Evolutionary conservation across 2,113 vertebrate species (phyloP).

Genomic region (Brachyistius frenatus): DNA sequence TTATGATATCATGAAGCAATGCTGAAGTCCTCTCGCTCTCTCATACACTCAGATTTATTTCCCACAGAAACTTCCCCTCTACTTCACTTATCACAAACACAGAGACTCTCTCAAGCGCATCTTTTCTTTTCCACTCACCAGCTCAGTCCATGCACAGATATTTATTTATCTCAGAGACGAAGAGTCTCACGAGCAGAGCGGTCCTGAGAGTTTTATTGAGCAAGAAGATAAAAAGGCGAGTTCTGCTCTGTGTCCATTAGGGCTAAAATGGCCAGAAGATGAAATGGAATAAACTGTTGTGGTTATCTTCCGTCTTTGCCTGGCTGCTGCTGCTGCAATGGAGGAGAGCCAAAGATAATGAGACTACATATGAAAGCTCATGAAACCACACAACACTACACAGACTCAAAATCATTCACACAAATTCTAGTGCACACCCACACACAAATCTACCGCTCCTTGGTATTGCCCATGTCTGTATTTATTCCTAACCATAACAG

Average conservation of each 20-base stretch:
- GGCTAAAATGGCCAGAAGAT: constrained; percentile 65
- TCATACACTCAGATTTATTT: constrained; percentile 44
- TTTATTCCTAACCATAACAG: constrained; percentile 83
- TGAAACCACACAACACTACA: constrained; percentile 21
- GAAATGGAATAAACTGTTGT: constrained; percentile 78
- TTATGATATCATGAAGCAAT: constrained; percentile 64
- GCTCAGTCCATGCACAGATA: constrained; percentile 48
- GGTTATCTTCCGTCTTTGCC: constrained; percentile 53
- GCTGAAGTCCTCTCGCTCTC: constrained; percentile 21
- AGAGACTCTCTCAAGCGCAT: constrained; percentile 1
- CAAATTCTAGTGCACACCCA: constrained; percentile 39
- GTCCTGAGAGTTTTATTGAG: constrained; percentile 68
- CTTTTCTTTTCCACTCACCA: constrained; percentile 18
- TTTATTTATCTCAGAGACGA: constrained; percentile 67
- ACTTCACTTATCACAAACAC: constrained; percentile 58
- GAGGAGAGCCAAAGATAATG: constrained; percentile 34
- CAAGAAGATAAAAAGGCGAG: constrained; percentile 68
- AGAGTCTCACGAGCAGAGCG: constrained; percentile 54
- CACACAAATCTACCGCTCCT: constrained; percentile 46
- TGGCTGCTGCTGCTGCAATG: constrained; percentile 29
- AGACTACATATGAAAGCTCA: neutral
- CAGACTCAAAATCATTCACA: constrained; percentile 41
- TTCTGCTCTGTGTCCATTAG: constrained; percentile 71
- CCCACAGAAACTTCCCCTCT: constrained; percentile 52
- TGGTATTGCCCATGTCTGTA: constrained; percentile 75